These are phyloP conservation scores for Rhynchomys soricoides DNA, from an alignment of 2,113 vertebrate genomes.

Conservation along the genomic window DNA sequence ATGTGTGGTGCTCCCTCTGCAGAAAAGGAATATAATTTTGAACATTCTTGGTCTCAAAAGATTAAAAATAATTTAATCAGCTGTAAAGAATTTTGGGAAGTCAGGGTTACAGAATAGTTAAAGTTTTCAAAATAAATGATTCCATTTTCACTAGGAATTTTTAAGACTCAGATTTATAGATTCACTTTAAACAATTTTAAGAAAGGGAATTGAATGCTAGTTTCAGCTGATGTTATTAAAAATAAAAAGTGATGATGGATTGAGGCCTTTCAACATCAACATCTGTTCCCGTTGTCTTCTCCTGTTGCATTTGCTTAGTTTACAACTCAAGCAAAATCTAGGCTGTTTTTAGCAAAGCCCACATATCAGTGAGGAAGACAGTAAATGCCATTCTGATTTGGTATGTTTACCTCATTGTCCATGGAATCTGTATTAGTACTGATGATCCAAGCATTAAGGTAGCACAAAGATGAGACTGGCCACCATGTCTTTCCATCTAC, in stretches of 20 bases:
- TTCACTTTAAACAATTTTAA: slow-evolving; percentile 57
- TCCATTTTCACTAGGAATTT: slow-evolving; percentile 51
- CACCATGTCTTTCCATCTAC: background rate
- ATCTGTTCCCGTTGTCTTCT: slow-evolving; percentile 69
- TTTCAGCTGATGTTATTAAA: slow-evolving; percentile 72
- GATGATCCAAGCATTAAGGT: slow-evolving; percentile 40
- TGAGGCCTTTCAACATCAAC: slow-evolving; percentile 70
- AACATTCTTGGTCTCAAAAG: background rate
- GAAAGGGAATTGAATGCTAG: slow-evolving; percentile 47
- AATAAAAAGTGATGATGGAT: slow-evolving; percentile 71
- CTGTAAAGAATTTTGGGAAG: slow-evolving; percentile 24
- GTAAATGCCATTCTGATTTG: slow-evolving; percentile 75
- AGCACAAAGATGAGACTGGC: background rate
- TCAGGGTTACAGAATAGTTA: background rate
- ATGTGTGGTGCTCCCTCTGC: background rate
- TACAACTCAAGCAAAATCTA: slow-evolving; percentile 67
- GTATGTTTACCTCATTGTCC: slow-evolving; percentile 40
- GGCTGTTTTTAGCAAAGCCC: slow-evolving; percentile 75
- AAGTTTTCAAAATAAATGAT: slow-evolving; percentile 52
- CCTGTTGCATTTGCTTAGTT: slow-evolving; percentile 68
- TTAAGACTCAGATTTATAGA: slow-evolving; percentile 28
- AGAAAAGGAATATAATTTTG: background rate
- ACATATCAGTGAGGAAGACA: slow-evolving; percentile 56
- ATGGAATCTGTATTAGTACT: slow-evolving; percentile 41
- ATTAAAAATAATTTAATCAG: slow-evolving; percentile 58